Percentiles rank a stretch among this genome's conserved stretches.
Evolutionary conservation across 2,113 vertebrate genomes (phyloP).

Genomic region (Formicarius rufipectus): DNA sequence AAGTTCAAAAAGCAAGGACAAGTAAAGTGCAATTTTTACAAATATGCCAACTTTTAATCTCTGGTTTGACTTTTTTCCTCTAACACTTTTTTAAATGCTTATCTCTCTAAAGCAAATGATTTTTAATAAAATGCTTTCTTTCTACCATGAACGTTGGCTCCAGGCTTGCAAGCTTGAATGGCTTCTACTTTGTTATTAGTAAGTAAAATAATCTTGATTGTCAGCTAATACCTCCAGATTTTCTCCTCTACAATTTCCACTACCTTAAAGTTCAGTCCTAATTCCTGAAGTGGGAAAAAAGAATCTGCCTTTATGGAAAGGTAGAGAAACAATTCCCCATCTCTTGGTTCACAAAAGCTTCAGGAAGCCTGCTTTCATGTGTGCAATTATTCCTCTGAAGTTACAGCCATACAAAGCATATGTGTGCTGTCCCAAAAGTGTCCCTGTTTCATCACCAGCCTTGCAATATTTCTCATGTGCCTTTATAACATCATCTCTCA

Average conservation of each 20-base stretch:
- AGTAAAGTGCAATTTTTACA: not conserved
- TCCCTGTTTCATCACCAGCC: not conserved
- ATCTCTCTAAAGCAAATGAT: not conserved
- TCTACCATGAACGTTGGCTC: not conserved
- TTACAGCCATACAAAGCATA: not conserved
- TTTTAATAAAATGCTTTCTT: not conserved
- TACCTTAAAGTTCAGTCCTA: not conserved
- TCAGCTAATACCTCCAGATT: not conserved
- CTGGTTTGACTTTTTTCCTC: not conserved
- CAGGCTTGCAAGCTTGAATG: not conserved
- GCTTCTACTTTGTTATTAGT: not conserved
- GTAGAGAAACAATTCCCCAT: not conserved
- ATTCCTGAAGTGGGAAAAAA: not conserved
- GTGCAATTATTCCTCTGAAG: not conserved
- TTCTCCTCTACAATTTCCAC: not conserved
- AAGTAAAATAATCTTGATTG: not conserved
- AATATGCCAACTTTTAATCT: not conserved
- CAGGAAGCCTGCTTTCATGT: not conserved
- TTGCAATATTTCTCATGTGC: not conserved
- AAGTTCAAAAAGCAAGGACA: not conserved
- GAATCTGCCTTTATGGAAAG: not conserved
- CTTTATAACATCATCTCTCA: not conserved
- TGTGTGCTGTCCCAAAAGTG: rapidly evolving
- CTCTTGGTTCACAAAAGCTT: not conserved
- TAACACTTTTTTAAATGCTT: not conserved